Conservation (phyloP, 2,888 invertebrate species). For the Antheraea assamensis region DNA sequence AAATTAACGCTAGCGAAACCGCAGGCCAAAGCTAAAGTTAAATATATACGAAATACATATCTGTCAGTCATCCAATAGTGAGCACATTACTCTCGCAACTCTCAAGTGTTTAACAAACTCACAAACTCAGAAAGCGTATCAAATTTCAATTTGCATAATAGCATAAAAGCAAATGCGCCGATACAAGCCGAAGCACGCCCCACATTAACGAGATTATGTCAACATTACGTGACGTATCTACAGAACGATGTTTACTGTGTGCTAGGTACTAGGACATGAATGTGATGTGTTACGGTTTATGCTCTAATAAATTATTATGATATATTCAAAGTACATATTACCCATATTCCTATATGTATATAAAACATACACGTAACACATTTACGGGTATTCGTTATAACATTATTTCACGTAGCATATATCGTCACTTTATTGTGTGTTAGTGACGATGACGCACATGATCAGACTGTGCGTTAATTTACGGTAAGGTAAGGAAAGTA, state of each 20-base stretch:
- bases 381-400: too few species aligned
- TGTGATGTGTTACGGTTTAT: constrained; percentile 2
- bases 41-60: constrained; percentile 17
- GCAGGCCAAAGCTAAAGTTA: too few species aligned
- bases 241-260: constrained; percentile 48
- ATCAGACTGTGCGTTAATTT: too few species aligned
- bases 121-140: constrained; percentile 60
- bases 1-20: too few species aligned
- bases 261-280: constrained; percentile 28
- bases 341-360: too few species aligned
- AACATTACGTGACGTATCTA: constrained; percentile 68
- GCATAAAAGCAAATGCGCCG: constrained; percentile 65
- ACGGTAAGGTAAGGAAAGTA: too few species aligned
- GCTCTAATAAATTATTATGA: constrained; percentile 8
- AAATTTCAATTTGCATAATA: constrained; percentile 73
- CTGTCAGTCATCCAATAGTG: constrained; percentile 40
- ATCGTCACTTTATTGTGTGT: too few species aligned
- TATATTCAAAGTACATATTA: neutral
- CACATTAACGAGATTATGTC: constrained; percentile 68
- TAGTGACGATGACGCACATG: too few species aligned
- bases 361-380: too few species aligned
- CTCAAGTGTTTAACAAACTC: constrained; percentile 48
- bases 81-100: constrained; percentile 43
- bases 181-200: constrained; percentile 58
- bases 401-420: too few species aligned